Conservation (phyloP, 2,113 vertebrate genomes). For the Odontesthes bonariensis region DNA sequence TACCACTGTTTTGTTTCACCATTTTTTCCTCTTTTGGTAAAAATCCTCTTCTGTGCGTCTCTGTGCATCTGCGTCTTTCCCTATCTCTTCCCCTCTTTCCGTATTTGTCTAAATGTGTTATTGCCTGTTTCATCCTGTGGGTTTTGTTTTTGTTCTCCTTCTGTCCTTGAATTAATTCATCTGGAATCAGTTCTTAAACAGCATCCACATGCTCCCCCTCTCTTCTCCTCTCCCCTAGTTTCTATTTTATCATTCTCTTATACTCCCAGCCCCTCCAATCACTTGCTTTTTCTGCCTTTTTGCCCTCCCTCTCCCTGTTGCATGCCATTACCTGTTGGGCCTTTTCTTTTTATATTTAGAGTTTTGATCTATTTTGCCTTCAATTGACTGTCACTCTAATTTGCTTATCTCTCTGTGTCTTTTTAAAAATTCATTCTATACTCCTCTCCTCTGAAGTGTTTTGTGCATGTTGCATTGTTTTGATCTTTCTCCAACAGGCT, state of each 20-base stretch:
- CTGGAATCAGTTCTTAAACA: constrained; percentile 51
- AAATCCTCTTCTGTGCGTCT: too few species aligned
- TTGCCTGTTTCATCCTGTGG: constrained; percentile 44
- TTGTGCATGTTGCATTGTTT: constrained; percentile 9
- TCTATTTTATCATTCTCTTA: background rate
- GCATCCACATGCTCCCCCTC: constrained; percentile 10
- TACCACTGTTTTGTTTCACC: too few species aligned
- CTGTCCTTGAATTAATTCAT: constrained; percentile 65
- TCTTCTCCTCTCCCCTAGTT: background rate
- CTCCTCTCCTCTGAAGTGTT: constrained; percentile 27
- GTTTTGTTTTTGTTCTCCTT: constrained; percentile 39
- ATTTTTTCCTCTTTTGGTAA: too few species aligned
- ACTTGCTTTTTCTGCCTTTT: constrained; percentile 5
- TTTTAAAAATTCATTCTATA: background rate
- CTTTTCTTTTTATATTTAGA: background rate
- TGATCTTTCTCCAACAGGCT: constrained; percentile 33
- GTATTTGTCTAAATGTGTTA: constrained; percentile 26
- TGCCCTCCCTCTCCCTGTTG: constrained; percentile 10
- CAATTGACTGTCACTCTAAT: background rate
- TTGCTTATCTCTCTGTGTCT: constrained; percentile 1
- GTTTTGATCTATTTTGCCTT: background rate
- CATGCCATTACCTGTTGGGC: constrained; percentile 39
- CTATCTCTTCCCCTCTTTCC: background rate
- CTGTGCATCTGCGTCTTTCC: background rate
- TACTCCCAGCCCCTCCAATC: constrained; percentile 7